Evolutionary conservation across 2,888 invertebrate genomes (phyloP).

Genomic region (Buathra laborator): DNA sequence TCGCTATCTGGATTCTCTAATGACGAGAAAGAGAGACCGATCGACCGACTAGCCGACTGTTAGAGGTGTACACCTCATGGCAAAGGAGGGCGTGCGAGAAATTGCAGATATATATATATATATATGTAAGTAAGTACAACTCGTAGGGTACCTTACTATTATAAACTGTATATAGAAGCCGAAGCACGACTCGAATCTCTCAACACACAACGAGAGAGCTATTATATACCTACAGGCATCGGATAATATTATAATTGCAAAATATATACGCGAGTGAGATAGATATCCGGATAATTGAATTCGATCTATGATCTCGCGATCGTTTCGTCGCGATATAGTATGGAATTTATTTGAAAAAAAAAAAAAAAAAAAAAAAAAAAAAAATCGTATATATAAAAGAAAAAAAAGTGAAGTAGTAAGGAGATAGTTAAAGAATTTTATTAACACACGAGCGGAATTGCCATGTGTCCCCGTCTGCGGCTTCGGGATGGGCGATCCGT

Average conservation of each 20-base stretch:
- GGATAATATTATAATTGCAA: slow-evolving; percentile 69
- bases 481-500: background rate
- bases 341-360: background rate
- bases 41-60: slow-evolving; percentile 67
- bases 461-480: background rate
- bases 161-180: slow-evolving; percentile 34
- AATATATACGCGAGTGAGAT: slow-evolving; percentile 61
- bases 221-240: slow-evolving; percentile 39
- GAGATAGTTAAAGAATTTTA: slow-evolving; percentile 28
- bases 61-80: slow-evolving; percentile 48
- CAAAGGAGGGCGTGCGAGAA: slow-evolving; percentile 63
- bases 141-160: slow-evolving; percentile 5
- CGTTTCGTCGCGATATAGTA: slow-evolving; percentile 51
- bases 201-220: slow-evolving; percentile 62
- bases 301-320: slow-evolving; percentile 64
- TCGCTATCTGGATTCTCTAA: slow-evolving; percentile 68
- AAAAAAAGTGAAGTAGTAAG: background rate
- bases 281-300: slow-evolving; percentile 68
- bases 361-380: slow-evolving; percentile 22
- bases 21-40: slow-evolving; percentile 65
- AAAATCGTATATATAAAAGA: background rate
- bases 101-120: slow-evolving; percentile 41
- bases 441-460: background rate
- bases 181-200: slow-evolving; percentile 56
- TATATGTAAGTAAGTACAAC: slow-evolving; percentile 9